Conservation (phyloP, 2,797 vertebrate species). For the Cichlasoma orientale region DNA sequence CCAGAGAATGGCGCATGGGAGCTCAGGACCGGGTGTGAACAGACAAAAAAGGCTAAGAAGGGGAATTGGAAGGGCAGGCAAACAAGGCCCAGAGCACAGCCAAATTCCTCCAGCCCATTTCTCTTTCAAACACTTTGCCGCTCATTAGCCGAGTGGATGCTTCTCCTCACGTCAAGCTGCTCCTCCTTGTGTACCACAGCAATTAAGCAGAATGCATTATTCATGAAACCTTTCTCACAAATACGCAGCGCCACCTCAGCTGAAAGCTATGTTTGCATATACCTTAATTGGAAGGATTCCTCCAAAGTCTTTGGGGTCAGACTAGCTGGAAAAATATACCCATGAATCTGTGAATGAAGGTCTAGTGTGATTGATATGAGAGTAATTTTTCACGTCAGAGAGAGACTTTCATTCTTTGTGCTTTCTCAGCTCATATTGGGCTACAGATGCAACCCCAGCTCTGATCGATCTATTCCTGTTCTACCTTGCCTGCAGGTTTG, state of each 20-base stretch:
- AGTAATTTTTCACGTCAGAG: conserved; percentile 10
- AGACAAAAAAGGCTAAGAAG: conserved; percentile 36
- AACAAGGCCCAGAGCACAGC: conserved; percentile 22
- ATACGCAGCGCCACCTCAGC: conserved; percentile 68
- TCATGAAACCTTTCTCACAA: conserved; percentile 71
- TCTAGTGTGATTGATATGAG: conserved; percentile 5
- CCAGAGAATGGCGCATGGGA: conserved; percentile 52
- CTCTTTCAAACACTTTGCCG: conserved; percentile 63
- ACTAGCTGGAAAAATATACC: conserved; percentile 29
- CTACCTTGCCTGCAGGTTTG: conserved; percentile 10
- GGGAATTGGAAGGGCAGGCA: conserved; percentile 27
- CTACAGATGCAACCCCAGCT: conserved; percentile 7
- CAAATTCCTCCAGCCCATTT: conserved; percentile 53
- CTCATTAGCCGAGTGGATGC: conserved; percentile 70
- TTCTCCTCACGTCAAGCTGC: conserved; percentile 66
- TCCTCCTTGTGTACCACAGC: conserved; percentile 63
- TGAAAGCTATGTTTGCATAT: conserved; percentile 71
- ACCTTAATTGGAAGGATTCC: conserved; percentile 72
- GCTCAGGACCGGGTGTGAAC: conserved; percentile 48
- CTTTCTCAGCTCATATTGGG: conserved; percentile 3
- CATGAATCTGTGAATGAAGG: conserved; percentile 14
- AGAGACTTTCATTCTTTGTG: not conserved
- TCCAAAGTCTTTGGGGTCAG: conserved; percentile 59
- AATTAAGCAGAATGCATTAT: conserved; percentile 81
- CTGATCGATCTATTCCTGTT: conserved; percentile 20